Base-by-base conservation (phyloP, 2,113 vertebrate species). In the Alethe castanea region DNA sequence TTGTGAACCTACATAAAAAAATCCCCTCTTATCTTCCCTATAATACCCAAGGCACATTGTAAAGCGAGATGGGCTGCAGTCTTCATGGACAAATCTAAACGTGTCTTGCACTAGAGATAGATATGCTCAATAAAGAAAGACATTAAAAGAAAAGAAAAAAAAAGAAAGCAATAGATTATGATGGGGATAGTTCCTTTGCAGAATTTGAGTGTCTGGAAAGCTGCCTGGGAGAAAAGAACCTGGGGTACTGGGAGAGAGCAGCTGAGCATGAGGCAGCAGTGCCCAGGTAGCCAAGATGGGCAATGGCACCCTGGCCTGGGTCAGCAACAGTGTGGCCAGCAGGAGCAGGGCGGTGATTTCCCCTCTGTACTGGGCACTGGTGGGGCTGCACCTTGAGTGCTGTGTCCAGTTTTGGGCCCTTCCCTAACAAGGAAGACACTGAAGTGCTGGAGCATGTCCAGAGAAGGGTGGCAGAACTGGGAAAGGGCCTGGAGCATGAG, bases 291-390 rank as follows among this genome's bases (percentile, higher is more conserved):
- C 52, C 53, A 29, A 10, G 60, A 38, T 60, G 19, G 7, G 11
- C 11, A 8, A 0, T 1, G 53, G 24, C 7, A 20, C 35, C 61
- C 31, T 76, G 61, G 17, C 17, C 31, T 59, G 31, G 11, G 0
- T 31, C 36, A 59, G 44, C 31, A 22, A 1, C 3, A 5, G 17
- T 36, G 44, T 36, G 44, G 20, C 22, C 14, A 77, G 33, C 33
- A 86, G 61, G 53, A 19, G 0, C 44, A 44, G 62, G 53, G 12
- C 29, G 54, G n/a, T 0, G 61, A 31, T 15, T 19, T 6, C n/a
- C 28, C 4, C 2, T 1, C 28, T 53, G 24, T 44, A 3, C 12
- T 45, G 0, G 0, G 14, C 52, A n/a, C 3, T 45, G 36, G 23
- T 22, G 29, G 35, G 29, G 38, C 38, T 2, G 1, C 24, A 40